Evolutionary conservation across 2,113 vertebrate species (phyloP), one percentile per base, ranked within the genome.

Genomic region (Corvus moneduloides): DNA sequence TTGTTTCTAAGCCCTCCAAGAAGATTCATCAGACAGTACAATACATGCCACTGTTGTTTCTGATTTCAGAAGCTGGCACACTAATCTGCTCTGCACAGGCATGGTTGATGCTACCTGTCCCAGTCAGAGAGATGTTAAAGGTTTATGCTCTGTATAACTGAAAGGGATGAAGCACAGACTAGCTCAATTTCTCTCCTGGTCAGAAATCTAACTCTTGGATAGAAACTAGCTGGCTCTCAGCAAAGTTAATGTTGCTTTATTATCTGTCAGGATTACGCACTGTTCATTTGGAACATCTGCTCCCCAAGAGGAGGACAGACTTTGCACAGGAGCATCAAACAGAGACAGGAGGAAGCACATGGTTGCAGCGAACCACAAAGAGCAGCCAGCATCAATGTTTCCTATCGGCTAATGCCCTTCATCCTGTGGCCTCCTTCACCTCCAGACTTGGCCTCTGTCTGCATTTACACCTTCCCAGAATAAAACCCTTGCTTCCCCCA

Each of bases 391-490:
- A 5, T 46, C 74, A 66, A 43, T 5, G 55, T 46, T 89, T 87
- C 71, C 91, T 39, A 56, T 49, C 32, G 2, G 56, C 44, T 33
- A 69, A 69, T 19, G 49, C 59, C 92, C 94, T 79, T 95, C 82
- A 95, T 88, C 76, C 75, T 2, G 1, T 9, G 68, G 71, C 78
- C 90, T 86, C 82, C 83, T n/a, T 96, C 92, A 95, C 79, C 92
- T 97, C 92, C 76, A 93, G 92, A 61, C 88, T 80, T 88, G 90
- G 87, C 90, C 93, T 93, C 91, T 75, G 68, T 59, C 81, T 83
- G 46, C 88, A 87, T 83, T 89, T 85, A 81, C 85, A 92, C 85
- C 91, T 94, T 96, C 91, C 93, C 93, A 94, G 83, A 96, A 96
- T 93, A 96, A 94, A 96, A 91, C 8, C 58, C 73, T 81, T 80